These are phyloP conservation scores for Notothenia coriiceps DNA, from an alignment of 2,113 vertebrate species.

Conservation along the genomic window DNA sequence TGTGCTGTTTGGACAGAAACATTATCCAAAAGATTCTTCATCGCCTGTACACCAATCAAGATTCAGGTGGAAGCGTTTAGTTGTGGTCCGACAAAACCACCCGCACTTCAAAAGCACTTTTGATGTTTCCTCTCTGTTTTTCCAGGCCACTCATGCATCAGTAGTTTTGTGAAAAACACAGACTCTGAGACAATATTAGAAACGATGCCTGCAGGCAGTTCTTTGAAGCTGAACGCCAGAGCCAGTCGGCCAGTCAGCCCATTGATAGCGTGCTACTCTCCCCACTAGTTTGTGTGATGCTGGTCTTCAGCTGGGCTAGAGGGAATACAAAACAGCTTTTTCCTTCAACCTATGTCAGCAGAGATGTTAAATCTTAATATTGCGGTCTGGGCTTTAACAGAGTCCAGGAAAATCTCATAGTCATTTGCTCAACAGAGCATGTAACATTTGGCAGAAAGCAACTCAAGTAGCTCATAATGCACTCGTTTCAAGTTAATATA, in stretches of 20 bases:
- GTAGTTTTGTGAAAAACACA: slow-evolving; percentile 82
- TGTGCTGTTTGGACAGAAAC: slow-evolving; percentile 9
- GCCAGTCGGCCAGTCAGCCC: slow-evolving; percentile 71
- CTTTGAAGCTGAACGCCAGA: slow-evolving; percentile 82
- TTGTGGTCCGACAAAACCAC: slow-evolving; percentile 70
- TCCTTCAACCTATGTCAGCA: slow-evolving; percentile 68
- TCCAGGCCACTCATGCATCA: slow-evolving; percentile 80
- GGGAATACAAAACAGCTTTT: slow-evolving; percentile 77
- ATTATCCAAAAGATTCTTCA: slow-evolving; percentile 1
- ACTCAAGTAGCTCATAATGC: slow-evolving; percentile 61
- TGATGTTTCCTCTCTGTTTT: slow-evolving; percentile 80
- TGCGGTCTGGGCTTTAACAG: slow-evolving; percentile 30
- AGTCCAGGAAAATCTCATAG: slow-evolving; percentile 47
- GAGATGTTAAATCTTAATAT: slow-evolving; percentile 75
- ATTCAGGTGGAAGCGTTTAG: slow-evolving; percentile 81
- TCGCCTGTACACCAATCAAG: slow-evolving; percentile 57
- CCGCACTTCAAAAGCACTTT: slow-evolving; percentile 80
- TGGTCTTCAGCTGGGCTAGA: slow-evolving; percentile 63
- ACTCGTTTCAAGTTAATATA: slow-evolving; percentile 62
- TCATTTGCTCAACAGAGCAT: slow-evolving; percentile 69
- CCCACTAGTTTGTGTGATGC: slow-evolving; percentile 64
- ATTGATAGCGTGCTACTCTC: slow-evolving; percentile 76
- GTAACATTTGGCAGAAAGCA: slow-evolving; percentile 63
- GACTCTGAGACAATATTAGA: slow-evolving; percentile 85
- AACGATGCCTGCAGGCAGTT: slow-evolving; percentile 77